Evolutionary conservation across 2,797 vertebrate genomes (phyloP).

Genomic region (Poeciliopsis paucimaculata): DNA sequence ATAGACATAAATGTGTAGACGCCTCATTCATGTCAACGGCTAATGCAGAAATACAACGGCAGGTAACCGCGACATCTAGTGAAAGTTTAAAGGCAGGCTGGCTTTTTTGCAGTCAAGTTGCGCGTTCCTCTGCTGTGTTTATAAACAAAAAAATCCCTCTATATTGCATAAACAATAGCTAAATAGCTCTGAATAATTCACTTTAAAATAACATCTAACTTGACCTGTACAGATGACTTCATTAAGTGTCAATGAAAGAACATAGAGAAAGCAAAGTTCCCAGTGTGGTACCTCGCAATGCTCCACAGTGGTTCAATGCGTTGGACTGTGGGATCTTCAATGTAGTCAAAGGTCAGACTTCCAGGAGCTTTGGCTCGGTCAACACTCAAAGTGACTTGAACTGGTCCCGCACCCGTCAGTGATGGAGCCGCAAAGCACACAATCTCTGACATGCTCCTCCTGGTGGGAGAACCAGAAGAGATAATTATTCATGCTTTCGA

Average conservation of each 20-base stretch:
- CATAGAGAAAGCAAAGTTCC: neutral
- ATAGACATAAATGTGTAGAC: too few species aligned
- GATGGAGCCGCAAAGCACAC: conserved; percentile 91
- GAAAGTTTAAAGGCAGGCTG: too few species aligned
- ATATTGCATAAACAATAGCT: neutral
- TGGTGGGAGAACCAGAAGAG: conserved; percentile 45
- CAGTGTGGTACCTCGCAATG: conserved; percentile 87
- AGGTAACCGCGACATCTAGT: too few species aligned
- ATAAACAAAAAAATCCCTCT: too few species aligned
- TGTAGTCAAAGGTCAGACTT: conserved; percentile 90
- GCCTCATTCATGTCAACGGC: too few species aligned
- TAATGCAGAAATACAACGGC: too few species aligned
- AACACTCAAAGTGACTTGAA: conserved; percentile 86
- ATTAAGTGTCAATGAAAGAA: neutral
- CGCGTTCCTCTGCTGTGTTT: too few species aligned
- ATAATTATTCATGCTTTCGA: conserved; percentile 47
- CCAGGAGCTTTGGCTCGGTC: conserved; percentile 87
- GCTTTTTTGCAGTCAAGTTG: too few species aligned
- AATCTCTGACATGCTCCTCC: conserved; percentile 89
- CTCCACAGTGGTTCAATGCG: conserved; percentile 97
- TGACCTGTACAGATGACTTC: neutral
- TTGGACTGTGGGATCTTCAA: conserved; percentile 92
- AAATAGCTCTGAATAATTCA: neutral
- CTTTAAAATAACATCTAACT: neutral
- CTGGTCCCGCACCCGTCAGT: conserved; percentile 81